phyloP scores from a whole-genome alignment of 2,797 vertebrate genomes.

The Arnoldichthys spilopterus region DNA sequence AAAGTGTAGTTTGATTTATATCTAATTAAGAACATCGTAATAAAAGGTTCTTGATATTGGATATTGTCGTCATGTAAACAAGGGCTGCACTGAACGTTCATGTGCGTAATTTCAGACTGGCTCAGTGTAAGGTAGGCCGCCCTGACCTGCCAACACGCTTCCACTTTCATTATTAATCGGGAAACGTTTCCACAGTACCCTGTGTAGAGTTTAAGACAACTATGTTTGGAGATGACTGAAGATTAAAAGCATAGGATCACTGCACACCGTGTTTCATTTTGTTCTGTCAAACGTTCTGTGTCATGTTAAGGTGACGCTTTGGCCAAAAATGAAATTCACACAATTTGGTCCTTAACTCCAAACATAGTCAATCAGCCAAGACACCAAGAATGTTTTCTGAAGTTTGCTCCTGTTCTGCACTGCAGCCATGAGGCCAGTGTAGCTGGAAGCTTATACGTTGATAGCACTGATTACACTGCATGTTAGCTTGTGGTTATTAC shows the following conservation, averaged over 20 bases:
- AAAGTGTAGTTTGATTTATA: conserved; percentile 98
- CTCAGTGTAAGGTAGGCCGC: conserved; percentile 4
- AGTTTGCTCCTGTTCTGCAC: neutral
- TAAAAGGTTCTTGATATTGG: conserved; percentile 93
- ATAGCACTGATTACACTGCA: too few species aligned
- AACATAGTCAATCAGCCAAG: neutral
- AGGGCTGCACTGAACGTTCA: conserved; percentile 25
- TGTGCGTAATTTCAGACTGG: conserved; percentile 18
- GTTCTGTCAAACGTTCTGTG: neutral
- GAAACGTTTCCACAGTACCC: conserved; percentile 21
- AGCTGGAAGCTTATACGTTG: neutral
- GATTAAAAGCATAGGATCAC: conserved; percentile 47
- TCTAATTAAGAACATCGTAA: conserved; percentile 94
- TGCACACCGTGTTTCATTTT: conserved; percentile 20
- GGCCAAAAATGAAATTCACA: neutral
- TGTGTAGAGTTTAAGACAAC: conserved; percentile 34
- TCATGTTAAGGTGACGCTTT: neutral
- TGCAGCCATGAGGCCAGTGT: neutral
- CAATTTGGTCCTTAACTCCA: neutral
- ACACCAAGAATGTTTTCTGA: neutral
- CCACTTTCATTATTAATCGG: conserved; percentile 18
- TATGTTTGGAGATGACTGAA: conserved; percentile 36
- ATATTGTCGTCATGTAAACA: conserved; percentile 52
- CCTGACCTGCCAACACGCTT: neutral
- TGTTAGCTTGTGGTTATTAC: too few species aligned